phyloP scores from a whole-genome alignment of 2,113 vertebrate species.

The Odontophorus gujanensis region DNA sequence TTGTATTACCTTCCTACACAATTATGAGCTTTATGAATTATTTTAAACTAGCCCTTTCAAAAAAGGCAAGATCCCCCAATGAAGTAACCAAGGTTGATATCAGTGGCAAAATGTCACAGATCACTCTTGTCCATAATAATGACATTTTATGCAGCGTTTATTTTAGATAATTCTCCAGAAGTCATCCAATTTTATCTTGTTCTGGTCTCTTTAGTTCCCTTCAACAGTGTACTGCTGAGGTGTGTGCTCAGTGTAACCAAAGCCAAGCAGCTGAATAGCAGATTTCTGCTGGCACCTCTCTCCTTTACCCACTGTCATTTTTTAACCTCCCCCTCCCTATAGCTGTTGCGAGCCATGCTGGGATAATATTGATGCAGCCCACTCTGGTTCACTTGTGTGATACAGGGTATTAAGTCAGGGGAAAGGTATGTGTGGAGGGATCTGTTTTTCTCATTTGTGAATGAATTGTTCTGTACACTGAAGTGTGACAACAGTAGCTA shows the following conservation, averaged over 20 bases:
- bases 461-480: conserved; percentile 77
- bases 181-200: background rate
- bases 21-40: background rate
- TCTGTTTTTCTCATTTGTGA: conserved; percentile 82
- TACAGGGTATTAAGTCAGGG: conserved; percentile 57
- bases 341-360: background rate
- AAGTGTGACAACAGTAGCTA: conserved; percentile 81
- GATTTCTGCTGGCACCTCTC: background rate
- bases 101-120: background rate
- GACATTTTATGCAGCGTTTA: background rate
- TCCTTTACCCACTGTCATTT: background rate
- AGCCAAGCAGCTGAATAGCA: background rate
- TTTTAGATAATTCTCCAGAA: background rate
- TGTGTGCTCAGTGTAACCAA: background rate
- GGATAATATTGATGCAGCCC: conserved; percentile 26
- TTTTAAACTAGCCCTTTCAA: background rate
- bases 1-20: background rate
- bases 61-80: background rate
- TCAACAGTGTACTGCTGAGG: background rate
- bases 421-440: conserved; percentile 74
- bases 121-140: background rate
- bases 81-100: background rate
- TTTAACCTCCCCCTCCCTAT: background rate
- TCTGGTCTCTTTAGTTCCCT: background rate
- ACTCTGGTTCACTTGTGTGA: background rate